phyloP scores from a whole-genome alignment of 2,888 invertebrate species.

The Lucinisca nassula region DNA sequence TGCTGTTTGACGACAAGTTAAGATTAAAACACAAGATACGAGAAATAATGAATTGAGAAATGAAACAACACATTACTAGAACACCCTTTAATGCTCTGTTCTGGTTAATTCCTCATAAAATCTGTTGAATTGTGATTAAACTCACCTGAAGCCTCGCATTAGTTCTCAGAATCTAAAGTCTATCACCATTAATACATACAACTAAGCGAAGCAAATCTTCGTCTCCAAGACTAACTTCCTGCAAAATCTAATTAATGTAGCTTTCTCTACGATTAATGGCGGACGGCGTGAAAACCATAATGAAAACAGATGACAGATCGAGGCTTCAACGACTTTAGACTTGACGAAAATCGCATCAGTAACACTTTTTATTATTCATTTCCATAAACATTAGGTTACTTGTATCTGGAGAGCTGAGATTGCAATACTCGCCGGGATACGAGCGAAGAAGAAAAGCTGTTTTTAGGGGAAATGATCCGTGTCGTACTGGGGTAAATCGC shows the following conservation, averaged over 20 bases:
- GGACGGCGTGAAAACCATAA: constrained; percentile 5
- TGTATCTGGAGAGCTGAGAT: background rate
- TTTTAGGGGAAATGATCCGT: background rate
- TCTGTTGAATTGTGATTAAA: background rate
- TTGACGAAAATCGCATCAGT: constrained; percentile 15
- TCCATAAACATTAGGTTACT: constrained; percentile 25
- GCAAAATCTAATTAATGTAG: constrained; percentile 10
- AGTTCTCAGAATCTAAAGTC: background rate
- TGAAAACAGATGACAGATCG: constrained; percentile 13
- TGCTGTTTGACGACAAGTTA: background rate
- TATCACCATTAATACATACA: background rate
- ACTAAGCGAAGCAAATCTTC: background rate
- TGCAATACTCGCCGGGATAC: background rate
- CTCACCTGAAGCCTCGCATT: background rate
- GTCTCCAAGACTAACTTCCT: background rate
- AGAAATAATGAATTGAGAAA: background rate
- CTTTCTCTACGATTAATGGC: constrained; percentile 5
- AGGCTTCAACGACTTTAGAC: background rate
- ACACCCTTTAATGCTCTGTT: background rate
- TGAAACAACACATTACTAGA: background rate
- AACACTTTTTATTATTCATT: constrained; percentile 40
- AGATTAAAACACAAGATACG: background rate
- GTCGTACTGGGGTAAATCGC: background rate
- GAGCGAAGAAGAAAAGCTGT: background rate
- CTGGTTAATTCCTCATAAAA: background rate